A percentile compares a stretch with the other conserved stretches of the same genome.
Evolutionary conservation across 2,113 vertebrate genomes (phyloP).

Genomic region (Labeo rohita): DNA sequence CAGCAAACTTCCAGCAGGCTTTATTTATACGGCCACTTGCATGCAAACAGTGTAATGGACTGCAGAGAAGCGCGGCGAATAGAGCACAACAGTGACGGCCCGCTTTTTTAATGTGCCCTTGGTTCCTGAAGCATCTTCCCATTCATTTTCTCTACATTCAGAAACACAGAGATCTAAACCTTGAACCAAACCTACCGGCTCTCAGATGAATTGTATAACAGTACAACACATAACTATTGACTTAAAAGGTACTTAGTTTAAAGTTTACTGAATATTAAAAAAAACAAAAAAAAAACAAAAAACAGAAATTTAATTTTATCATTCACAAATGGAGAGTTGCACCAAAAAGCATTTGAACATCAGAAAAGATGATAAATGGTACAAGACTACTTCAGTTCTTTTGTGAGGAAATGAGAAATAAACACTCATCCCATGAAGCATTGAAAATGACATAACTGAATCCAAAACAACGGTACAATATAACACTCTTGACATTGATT

Average conservation of each 20-base stretch:
- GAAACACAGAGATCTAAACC: not conserved
- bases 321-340: too few relatives aligned
- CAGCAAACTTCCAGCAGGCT: conserved; percentile 11
- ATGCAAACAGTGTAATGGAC: conserved; percentile 4
- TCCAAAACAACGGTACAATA: not conserved
- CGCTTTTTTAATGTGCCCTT: not conserved
- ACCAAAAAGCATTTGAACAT: too few relatives aligned
- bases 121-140: not conserved
- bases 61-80: conserved; percentile 2
- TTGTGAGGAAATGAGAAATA: not conserved
- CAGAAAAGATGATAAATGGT: not conserved
- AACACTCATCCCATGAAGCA: not conserved
- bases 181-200: not conserved
- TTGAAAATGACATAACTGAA: not conserved
- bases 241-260: not conserved
- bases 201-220: not conserved
- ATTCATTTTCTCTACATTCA: not conserved
- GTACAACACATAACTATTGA: not conserved
- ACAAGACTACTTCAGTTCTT: not conserved
- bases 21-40: conserved; percentile 1
- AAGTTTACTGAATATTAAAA: too few relatives aligned
- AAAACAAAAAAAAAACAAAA: too few relatives aligned
- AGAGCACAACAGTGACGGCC: not conserved
- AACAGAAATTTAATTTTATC: too few relatives aligned
- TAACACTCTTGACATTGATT: not conserved